Base-by-base conservation (phyloP, 2,888 invertebrate species). In the Julus scandinavius region DNA sequence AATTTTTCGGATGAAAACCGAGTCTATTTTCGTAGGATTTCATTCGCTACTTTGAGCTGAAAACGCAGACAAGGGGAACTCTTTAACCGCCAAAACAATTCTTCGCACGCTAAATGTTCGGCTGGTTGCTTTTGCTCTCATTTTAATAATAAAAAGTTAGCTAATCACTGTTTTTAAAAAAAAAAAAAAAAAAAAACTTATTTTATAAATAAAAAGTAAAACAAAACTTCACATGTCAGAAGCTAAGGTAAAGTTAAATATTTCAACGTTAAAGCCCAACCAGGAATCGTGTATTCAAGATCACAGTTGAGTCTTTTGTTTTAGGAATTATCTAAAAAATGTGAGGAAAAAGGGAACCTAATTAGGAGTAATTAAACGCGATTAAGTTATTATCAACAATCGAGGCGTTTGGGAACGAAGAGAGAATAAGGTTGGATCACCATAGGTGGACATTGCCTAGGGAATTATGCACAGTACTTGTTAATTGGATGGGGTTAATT, bases 91-190 rank as follows among this genome's bases (percentile, higher is more conserved):
- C 63, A 17, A 63, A 63, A n/a, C 63, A 63, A 63, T 63, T 17
- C n/a, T 63, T 63, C 63, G 63, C 63, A 63, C 63, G 63, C 72
- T n/a, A 72, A 72, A 72, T 72, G 72, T 29, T 72, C 72, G 20
- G n/a, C 29, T 72, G 72, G 72, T 11, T 72, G 72, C 20, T 72
- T 29, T 72, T 72, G 72, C 72, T 72, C 72, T 72, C 20, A 72
- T 72, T 72, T 72, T 29, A 29, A 72, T 29, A 72, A 72, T 7
- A n/a, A 20, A 29, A 3, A n/a, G 1, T 72, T 72, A 7, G 29
- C 29, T 72, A n/a, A 72, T 72, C 72, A 6, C 9, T 29, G 3
- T 29, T 72, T 20, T 4, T 20, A 29, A 29, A 29, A 29, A 29
- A 29, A 29, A 29, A 29, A 29, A 29, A 29, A 29, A 29, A 29